phyloP scores from a whole-genome alignment of 2,888 invertebrate species.

The Cryptophagus acutangulus region DNA sequence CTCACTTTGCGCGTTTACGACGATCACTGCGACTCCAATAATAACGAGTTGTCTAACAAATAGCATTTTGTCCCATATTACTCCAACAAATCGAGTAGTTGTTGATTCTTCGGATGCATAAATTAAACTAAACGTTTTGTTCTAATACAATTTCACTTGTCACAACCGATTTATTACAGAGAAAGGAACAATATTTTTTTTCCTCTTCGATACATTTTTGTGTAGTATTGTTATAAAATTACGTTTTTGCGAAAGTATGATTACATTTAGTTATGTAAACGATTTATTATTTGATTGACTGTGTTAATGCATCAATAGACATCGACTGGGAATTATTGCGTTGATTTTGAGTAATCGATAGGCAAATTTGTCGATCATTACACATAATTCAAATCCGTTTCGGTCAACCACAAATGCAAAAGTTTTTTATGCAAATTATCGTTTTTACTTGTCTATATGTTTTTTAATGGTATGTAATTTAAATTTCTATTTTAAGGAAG shows the following conservation, averaged over 20 bases:
- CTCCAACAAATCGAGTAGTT: conserved; percentile 18
- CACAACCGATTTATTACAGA: conserved; percentile 37
- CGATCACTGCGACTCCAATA: conserved; percentile 8
- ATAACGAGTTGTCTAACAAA: conserved; percentile 19
- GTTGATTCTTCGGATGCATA: conserved; percentile 28
- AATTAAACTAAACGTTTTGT: conserved; percentile 31
- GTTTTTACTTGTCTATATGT: too few relatives aligned
- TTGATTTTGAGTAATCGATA: too few relatives aligned
- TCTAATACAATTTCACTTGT: conserved; percentile 38
- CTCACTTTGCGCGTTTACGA: neutral
- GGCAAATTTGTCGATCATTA: too few relatives aligned
- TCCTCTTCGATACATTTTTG: conserved; percentile 27
- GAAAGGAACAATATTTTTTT: conserved; percentile 37
- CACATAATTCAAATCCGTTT: too few relatives aligned
- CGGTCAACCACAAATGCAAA: too few relatives aligned
- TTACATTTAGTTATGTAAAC: conserved; percentile 39
- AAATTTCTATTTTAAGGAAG: too few relatives aligned
- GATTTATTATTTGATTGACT: conserved; percentile 34
- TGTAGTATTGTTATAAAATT: conserved; percentile 35
- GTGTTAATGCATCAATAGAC: conserved; percentile 30
- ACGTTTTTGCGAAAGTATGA: conserved; percentile 38
- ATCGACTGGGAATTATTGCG: too few relatives aligned
- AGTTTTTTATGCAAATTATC: too few relatives aligned
- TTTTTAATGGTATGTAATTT: too few relatives aligned
- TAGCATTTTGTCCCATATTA: conserved; percentile 33